Conservation (phyloP, 2,888 invertebrate species). For the Drosophila sordidula region DNA sequence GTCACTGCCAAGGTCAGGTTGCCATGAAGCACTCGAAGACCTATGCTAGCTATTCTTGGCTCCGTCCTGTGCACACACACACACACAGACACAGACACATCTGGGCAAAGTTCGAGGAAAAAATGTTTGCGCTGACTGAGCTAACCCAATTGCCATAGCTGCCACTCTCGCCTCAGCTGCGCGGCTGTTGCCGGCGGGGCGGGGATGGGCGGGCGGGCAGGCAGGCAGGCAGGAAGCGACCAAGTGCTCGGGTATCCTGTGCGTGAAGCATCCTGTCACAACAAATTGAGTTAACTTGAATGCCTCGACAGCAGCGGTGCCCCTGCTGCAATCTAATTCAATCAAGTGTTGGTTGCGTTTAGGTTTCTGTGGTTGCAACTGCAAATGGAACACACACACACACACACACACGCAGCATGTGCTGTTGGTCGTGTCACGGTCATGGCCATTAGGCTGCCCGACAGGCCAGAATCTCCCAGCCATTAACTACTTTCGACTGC, state of each 20-base stretch:
- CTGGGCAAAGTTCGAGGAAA: neutral
- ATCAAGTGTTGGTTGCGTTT: conserved; percentile 41
- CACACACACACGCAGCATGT: conserved; percentile 1
- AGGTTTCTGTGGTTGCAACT: conserved; percentile 21
- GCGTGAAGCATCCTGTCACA: conserved; percentile 12
- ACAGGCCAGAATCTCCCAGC: conserved; percentile 8
- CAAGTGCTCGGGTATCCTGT: conserved; percentile 7
- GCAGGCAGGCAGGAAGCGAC: neutral
- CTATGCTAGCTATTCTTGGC: conserved; percentile 5
- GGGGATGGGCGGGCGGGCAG: too few relatives aligned
- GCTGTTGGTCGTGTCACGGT: conserved; percentile 35
- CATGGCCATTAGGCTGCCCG: conserved; percentile 32
- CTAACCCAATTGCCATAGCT: conserved; percentile 10
- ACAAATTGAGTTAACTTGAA: conserved; percentile 37
- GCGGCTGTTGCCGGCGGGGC: neutral
- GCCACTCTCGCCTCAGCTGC: neutral
- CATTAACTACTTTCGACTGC: conserved; percentile 10
- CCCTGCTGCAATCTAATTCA: conserved; percentile 36
- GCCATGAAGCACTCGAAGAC: neutral
- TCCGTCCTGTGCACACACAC: neutral
- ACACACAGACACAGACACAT: conserved; percentile 8
- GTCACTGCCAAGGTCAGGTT: conserved; percentile 2
- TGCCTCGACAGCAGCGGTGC: conserved; percentile 14
- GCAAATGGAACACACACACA: conserved; percentile 11
- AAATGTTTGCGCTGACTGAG: conserved; percentile 7